Base-by-base conservation (phyloP, 2,113 vertebrate genomes). In the Sterrhoptilus dennistouni region DNA sequence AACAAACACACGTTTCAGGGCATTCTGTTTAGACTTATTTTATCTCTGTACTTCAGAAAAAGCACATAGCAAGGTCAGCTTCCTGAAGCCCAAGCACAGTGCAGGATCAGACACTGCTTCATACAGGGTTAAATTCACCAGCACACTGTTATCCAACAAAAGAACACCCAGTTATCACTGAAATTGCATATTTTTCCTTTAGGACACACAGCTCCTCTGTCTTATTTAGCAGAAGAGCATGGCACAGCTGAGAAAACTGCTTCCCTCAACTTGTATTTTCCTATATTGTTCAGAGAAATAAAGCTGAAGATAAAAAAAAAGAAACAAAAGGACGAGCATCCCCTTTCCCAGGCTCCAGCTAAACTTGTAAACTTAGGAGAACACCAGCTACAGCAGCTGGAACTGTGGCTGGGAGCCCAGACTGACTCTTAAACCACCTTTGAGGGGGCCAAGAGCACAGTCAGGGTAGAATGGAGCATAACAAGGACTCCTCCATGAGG, bases 401-500 rank as follows among this genome's bases (percentile, higher is more conserved):
- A 70, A 71, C 4, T 42, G 27, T 4, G 16, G 7, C 38, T 72
- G n/a, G 21, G 36, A 83, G 44, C 7, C 15, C 56, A 70, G 28
- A 14, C 11, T 69, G 47, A 42, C n/a, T 72, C 23, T 13, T 69
- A 44, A 63, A 45, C 18, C 25, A 54, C 13, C 25, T 59, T 14
- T 11, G 33, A 11, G 8, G 33, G 2, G 13, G 28, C 35, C 61
- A 69, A 64, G 12, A 44, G 12, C 3, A 3, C 8, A 52, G 47
- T 6, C 47, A 27, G 5, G 20, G 47, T 60, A 50, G 28, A 78
- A 74, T 0, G 0, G 35, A 69, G 49, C 2, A 0, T 10, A 56
- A 42, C 15, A 76, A 86, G 28, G 27, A 60, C 14, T 64, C 11
- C 36, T 38, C 49, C 25, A 12, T 0, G 0, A 81, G 18, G 36